Percentiles rank a stretch among this genome's conserved stretches.
phyloP scores from a whole-genome alignment of 2,797 vertebrate species.

The Sitta carolinensis region DNA sequence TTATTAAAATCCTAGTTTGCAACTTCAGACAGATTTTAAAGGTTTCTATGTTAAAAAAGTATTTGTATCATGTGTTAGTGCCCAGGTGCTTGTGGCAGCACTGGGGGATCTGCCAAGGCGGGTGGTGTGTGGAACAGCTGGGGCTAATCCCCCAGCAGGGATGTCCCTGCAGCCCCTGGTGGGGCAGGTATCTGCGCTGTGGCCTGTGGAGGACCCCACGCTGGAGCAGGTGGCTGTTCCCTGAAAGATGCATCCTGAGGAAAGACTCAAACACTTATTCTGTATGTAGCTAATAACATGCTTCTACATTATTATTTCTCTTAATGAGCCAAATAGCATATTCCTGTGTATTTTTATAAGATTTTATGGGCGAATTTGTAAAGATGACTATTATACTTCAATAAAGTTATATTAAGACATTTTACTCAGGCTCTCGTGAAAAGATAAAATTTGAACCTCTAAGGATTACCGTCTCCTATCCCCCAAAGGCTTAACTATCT shows the following conservation, averaged over 20 bases:
- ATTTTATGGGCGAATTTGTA: neutral
- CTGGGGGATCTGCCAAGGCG: fast-evolving
- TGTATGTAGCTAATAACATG: neutral
- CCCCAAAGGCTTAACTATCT: neutral
- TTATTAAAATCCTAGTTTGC: neutral
- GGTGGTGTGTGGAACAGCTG: neutral
- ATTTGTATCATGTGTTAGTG: neutral
- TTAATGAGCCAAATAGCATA: neutral
- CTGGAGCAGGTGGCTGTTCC: neutral
- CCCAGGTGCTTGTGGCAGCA: neutral
- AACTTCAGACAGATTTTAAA: neutral
- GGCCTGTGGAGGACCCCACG: no score
- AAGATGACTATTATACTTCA: neutral
- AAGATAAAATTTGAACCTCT: neutral
- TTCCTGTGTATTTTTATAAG: neutral
- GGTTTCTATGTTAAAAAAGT: neutral
- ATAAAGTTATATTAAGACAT: neutral
- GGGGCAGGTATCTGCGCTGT: fast-evolving
- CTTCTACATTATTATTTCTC: neutral
- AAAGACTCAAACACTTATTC: neutral
- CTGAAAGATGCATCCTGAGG: neutral
- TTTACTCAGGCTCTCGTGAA: neutral
- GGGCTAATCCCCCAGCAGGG: neutral
- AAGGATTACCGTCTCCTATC: neutral
- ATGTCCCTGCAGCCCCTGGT: fast-evolving